Evolutionary conservation across 1,140 invertebrate genomes (phyloP).

Genomic region (Ctenoplectra terminalis): DNA sequence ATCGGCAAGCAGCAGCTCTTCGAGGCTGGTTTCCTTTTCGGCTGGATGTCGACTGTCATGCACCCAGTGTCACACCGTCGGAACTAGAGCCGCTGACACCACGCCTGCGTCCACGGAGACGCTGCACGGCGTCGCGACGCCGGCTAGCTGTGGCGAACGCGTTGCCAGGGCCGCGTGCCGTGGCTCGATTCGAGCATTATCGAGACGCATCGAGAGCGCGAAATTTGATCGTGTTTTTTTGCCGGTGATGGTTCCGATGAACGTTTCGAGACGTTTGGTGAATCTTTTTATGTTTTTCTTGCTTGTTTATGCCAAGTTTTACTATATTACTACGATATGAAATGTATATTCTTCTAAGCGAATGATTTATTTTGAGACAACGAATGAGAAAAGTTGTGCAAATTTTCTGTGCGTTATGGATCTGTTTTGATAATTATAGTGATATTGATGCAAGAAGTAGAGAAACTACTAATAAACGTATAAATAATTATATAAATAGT

Average conservation of each 20-base stretch:
- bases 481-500: no score
- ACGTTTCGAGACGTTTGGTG: neutral
- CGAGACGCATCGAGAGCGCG: neutral
- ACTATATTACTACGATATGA: no score
- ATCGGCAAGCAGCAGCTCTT: constrained; percentile 51
- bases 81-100: constrained; percentile 56
- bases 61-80: constrained; percentile 50
- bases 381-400: no score
- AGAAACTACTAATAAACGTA: no score
- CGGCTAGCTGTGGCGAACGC: constrained; percentile 17
- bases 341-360: no score
- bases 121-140: constrained; percentile 43
- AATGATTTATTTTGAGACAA: no score
- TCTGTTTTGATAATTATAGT: no score
- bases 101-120: constrained; percentile 63
- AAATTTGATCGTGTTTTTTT: neutral
- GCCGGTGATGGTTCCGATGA: no score
- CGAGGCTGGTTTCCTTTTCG: constrained; percentile 56
- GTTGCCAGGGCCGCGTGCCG: constrained; percentile 50
- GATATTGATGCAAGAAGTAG: no score
- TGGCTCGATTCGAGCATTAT: neutral
- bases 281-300: no score
- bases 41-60: constrained; percentile 61
- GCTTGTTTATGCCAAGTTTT: no score
- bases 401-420: no score